A percentile compares a stretch with the other conserved stretches of the same genome.
These are phyloP conservation scores for Sitta carolinensis DNA, from an alignment of 2,797 vertebrate genomes.

Conservation along the genomic window DNA sequence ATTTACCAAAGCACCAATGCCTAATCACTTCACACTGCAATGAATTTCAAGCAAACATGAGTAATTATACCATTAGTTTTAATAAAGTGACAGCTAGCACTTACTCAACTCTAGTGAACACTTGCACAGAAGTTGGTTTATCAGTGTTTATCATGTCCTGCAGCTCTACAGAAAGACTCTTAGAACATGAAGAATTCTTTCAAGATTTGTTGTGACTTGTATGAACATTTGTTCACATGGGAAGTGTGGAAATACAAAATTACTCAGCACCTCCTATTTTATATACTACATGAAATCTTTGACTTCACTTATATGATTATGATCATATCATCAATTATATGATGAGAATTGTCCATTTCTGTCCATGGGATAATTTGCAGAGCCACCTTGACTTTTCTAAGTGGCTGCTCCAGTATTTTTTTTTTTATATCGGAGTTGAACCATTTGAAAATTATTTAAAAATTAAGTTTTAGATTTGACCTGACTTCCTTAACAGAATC, in stretches of 20 bases:
- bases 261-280: background rate
- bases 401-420: background rate
- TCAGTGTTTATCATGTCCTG: background rate
- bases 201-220: background rate
- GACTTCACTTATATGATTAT: background rate
- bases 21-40: slow-evolving; percentile 39
- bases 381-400: background rate
- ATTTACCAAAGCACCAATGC: slow-evolving; percentile 49
- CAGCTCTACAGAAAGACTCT: background rate
- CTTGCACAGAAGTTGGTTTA: background rate
- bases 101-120: background rate
- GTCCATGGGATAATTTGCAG: background rate
- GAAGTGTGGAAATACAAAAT: background rate
- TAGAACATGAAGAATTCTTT: background rate
- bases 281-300: background rate
- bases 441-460: background rate
- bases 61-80: slow-evolving; percentile 44
- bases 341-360: background rate
- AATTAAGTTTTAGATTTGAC: background rate
- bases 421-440: background rate
- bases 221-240: background rate
- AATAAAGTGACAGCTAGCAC: slow-evolving; percentile 32
- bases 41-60: slow-evolving; percentile 48
- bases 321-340: background rate
- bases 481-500: background rate